phyloP scores from a whole-genome alignment of 2,888 invertebrate genomes.

The Orgyia antiqua region DNA sequence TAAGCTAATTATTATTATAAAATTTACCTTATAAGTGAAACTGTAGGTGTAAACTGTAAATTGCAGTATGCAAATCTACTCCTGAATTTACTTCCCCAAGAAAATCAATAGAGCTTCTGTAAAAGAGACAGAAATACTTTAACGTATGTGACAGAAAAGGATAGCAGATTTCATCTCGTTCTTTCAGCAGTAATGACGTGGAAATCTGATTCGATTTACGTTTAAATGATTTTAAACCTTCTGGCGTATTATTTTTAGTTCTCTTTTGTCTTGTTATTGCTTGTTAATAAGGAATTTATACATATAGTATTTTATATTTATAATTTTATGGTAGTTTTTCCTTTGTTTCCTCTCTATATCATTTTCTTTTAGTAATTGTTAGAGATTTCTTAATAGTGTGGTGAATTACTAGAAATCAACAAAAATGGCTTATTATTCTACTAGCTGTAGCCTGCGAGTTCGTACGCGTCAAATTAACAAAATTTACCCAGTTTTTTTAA shows the following conservation, averaged over 20 bases:
- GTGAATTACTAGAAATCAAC: no score
- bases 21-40: no score
- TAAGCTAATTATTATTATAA: no score
- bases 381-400: constrained; percentile 58
- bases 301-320: neutral
- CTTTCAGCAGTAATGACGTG: constrained; percentile 33
- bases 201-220: constrained; percentile 29
- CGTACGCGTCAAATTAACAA: no score
- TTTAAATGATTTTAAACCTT: constrained; percentile 8
- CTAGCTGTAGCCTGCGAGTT: no score
- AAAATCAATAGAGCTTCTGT: constrained; percentile 56
- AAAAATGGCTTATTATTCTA: no score
- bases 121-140: constrained; percentile 12
- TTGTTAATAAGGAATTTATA: no score
- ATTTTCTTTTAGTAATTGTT: constrained; percentile 44
- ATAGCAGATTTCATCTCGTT: constrained; percentile 28
- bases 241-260: constrained; percentile 2
- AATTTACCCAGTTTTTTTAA: no score
- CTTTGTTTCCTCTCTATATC: constrained; percentile 10
- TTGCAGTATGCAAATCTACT: constrained; percentile 50
- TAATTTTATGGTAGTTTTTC: neutral
- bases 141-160: constrained; percentile 12
- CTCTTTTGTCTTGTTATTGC: neutral
- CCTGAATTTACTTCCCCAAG: constrained; percentile 36
- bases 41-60: constrained; percentile 28